Percentiles rank a stretch among this genome's conserved stretches.
These are phyloP conservation scores for Fistularia tabacaria DNA, from an alignment of 2,797 vertebrate species.

Conservation along the genomic window DNA sequence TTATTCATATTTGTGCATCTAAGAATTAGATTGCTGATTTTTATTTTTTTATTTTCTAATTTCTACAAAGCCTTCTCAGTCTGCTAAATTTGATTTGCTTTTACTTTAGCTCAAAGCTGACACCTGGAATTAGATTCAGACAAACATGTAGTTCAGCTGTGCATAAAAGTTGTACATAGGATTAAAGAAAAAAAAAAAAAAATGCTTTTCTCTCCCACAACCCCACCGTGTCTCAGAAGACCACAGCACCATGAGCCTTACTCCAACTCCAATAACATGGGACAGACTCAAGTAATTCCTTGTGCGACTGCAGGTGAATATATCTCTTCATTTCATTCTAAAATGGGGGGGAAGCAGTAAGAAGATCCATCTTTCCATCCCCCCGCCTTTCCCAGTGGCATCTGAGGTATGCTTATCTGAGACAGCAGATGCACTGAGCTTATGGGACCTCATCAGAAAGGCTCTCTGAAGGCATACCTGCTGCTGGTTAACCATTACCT, in stretches of 20 bases:
- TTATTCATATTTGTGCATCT: slow-evolving; percentile 36
- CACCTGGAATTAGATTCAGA: neutral
- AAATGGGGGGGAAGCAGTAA: slow-evolving; percentile 43
- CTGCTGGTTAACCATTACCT: slow-evolving; percentile 66
- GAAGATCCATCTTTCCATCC: slow-evolving; percentile 43
- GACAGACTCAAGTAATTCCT: slow-evolving; percentile 54
- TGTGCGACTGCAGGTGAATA: slow-evolving; percentile 57
- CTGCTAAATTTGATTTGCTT: slow-evolving; percentile 2
- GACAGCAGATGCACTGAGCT: slow-evolving; percentile 73
- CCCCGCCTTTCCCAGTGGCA: slow-evolving; percentile 51
- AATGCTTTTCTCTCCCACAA: too few relatives aligned
- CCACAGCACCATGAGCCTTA: slow-evolving; percentile 25
- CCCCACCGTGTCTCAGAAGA: slow-evolving; percentile 29
- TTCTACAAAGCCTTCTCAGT: slow-evolving; percentile 1
- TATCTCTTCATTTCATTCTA: slow-evolving; percentile 45
- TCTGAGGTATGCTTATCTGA: slow-evolving; percentile 75
- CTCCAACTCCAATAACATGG: slow-evolving; percentile 17
- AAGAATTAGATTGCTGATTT: slow-evolving; percentile 32
- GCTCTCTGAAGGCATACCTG: slow-evolving; percentile 67
- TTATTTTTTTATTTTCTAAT: slow-evolving; percentile 21
- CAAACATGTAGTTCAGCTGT: neutral
- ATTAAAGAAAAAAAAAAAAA: slow-evolving; percentile 30
- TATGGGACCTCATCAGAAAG: slow-evolving; percentile 76
- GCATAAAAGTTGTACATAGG: slow-evolving; percentile 23
- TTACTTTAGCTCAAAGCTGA: slow-evolving; percentile 9